A percentile compares a stretch with the other conserved stretches of the same genome.
Evolutionary conservation across 2,113 vertebrate genomes (phyloP).

Genomic region (Bos indicus): DNA sequence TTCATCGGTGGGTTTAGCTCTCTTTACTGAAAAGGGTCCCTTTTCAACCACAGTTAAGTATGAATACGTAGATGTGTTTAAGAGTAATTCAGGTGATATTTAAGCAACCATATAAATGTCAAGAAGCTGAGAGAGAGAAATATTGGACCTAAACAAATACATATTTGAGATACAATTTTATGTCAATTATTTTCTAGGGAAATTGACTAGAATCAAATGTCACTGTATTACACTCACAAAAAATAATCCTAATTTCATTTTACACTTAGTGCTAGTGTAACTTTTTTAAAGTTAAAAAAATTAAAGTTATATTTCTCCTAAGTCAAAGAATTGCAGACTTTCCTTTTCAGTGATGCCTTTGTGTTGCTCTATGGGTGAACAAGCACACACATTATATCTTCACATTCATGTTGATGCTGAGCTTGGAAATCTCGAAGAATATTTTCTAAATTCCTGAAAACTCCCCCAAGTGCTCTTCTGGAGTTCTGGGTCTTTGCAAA

Average conservation of each 20-base stretch:
- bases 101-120: background rate
- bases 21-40: background rate
- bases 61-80: background rate
- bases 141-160: background rate
- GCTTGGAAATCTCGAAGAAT: background rate
- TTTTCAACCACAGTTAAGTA: background rate
- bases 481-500: background rate
- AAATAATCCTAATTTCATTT: background rate
- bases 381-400: fast-evolving
- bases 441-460: background rate
- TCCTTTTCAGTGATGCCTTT: background rate
- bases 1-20: background rate
- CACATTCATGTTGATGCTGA: background rate
- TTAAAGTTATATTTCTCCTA: background rate
- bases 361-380: background rate
- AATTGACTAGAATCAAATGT: background rate
- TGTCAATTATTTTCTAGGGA: background rate
- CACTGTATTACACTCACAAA: background rate
- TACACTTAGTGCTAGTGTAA: background rate
- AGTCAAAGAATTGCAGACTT: background rate
- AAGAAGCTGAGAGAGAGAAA: background rate
- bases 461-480: background rate
- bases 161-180: background rate
- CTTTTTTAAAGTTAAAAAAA: background rate
- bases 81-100: background rate